A percentile compares a stretch with the other conserved stretches of the same genome.
phyloP scores from a whole-genome alignment of 2,113 vertebrate genomes.

The Urocolius indicus region DNA sequence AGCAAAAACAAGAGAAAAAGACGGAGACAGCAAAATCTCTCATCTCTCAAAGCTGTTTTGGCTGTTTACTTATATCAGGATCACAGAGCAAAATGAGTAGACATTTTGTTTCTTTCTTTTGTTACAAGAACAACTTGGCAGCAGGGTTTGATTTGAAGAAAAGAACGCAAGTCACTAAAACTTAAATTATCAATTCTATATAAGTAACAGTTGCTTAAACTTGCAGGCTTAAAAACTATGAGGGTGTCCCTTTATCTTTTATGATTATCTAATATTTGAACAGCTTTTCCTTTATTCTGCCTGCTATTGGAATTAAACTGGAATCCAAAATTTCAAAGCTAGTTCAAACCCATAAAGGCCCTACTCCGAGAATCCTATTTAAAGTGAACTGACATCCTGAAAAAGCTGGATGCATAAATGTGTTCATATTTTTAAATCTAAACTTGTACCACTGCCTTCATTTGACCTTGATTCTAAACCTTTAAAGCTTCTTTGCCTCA shows the following conservation, averaged over 20 bases:
- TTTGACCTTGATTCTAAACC: conserved; percentile 6
- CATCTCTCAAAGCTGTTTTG: neutral
- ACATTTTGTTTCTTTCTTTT: neutral
- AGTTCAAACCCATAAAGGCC: neutral
- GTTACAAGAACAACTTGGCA: neutral
- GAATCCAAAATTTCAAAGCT: neutral
- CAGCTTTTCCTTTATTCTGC: neutral
- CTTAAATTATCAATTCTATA: neutral
- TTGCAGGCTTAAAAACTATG: neutral
- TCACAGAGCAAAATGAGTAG: neutral
- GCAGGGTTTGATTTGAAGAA: neutral
- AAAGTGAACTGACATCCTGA: neutral
- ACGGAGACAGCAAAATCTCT: neutral
- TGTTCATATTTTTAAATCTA: neutral
- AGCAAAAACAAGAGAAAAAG: conserved; percentile 14
- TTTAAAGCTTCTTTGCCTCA: conserved; percentile 3
- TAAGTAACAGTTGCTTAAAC: neutral
- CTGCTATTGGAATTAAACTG: neutral
- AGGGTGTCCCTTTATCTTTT: neutral
- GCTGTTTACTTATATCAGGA: neutral
- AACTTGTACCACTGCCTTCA: neutral
- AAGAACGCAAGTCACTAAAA: neutral
- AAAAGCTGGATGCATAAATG: neutral
- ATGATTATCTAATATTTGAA: neutral
- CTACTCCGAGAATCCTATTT: neutral